A percentile compares a stretch with the other conserved stretches of the same genome.
phyloP scores from a whole-genome alignment of 2,888 invertebrate genomes.

The Auanema freiburgensis region DNA sequence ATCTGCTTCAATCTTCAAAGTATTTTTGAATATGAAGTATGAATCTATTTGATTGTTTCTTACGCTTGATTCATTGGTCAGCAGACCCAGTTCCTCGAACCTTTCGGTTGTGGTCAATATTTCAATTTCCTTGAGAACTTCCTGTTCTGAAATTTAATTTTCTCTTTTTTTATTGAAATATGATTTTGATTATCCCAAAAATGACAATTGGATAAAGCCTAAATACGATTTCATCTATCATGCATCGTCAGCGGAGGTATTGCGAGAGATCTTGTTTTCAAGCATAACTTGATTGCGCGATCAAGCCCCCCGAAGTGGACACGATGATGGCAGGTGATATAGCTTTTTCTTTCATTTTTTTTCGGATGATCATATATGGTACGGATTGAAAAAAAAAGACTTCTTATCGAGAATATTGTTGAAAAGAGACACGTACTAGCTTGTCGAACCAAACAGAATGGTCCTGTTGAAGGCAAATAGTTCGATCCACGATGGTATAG shows the following conservation, averaged over 20 bases:
- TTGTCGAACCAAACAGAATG: neutral
- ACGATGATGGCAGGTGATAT: too few relatives aligned
- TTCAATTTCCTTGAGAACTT: neutral
- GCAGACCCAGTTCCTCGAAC: constrained; percentile 3
- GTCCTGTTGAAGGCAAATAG: constrained; percentile 1
- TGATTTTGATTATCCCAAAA: neutral
- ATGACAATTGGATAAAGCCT: neutral
- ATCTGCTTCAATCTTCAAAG: too few relatives aligned
- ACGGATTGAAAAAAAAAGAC: neutral
- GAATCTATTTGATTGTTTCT: too few relatives aligned
- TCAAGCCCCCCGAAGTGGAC: too few relatives aligned
- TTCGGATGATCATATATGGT: too few relatives aligned
- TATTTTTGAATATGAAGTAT: neutral
- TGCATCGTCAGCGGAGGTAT: neutral
- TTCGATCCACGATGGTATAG: neutral
- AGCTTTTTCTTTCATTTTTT: too few relatives aligned
- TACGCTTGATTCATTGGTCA: neutral
- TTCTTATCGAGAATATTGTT: neutral
- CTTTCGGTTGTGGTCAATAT: neutral
- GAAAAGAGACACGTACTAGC: neutral
- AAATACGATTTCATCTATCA: neutral
- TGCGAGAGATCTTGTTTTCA: neutral
- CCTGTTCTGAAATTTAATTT: constrained; percentile 1
- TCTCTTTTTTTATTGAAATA: neutral
- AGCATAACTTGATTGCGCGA: neutral